Evolutionary conservation across 2,113 vertebrate genomes (phyloP), one percentile per base, ranked within the genome.

Genomic region (Stomatorhinus ivindoensis): DNA sequence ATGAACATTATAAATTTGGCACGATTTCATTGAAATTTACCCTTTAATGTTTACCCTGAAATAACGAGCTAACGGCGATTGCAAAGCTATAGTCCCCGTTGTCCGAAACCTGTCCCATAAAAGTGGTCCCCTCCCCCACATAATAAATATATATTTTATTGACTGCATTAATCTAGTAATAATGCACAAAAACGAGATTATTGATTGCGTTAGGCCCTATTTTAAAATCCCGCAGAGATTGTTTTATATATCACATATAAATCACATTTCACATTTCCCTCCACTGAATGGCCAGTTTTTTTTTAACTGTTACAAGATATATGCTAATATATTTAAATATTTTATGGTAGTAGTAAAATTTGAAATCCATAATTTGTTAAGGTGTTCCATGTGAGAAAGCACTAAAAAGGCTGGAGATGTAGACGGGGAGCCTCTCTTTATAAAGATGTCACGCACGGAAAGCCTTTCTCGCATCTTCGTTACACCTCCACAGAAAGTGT

Each of bases 271-370:
- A 85, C 50, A 82, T 88, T 69, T 89, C 89, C 51, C 87, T 88
- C 89, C 91, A 82, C 90, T 53, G 87, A 90, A 91, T 91, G 88
- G 91, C 89, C 91, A 88, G 90, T 93, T 91, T 93, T 93, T 91
- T 92, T 91, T 90, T 93, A 94, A 95, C 95, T 92, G 94, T 94
- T 95, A 95, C 91, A 93, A 93, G 92, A 91, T 91, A 92, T 90
- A 94, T 92, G 94, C 93, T 95, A 94, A 95, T 96, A 94, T 93
- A 94, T 92, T 92, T 92, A 89, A 95, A 94, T 94, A 93, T 92
- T 96, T 96, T 96, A 96, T 95, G 92, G 93, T 93, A 92, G 95
- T 93, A 91, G 92, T 96, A 96, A 96, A 96, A 92, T 92, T 87
- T 92, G 90, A 94, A 95, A 96, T 95, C 91, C 93, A 94, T 95